Evolutionary conservation across 2,797 vertebrate species (phyloP), one percentile per base, ranked within the genome.

Genomic region (Sylvia borin): DNA sequence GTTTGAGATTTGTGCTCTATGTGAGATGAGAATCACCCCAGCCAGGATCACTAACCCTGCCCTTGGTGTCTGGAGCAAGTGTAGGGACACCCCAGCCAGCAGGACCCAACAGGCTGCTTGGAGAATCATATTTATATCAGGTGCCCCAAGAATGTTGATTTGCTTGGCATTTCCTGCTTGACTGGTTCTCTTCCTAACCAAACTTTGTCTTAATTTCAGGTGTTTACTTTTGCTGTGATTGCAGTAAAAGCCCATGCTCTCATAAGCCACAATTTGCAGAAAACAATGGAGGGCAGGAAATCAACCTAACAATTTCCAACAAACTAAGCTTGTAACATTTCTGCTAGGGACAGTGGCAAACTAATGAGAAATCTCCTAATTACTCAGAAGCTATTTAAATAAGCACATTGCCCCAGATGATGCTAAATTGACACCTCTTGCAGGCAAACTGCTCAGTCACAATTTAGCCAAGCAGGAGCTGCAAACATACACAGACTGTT

Each of bases 211-310:
- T 83, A 76, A 93, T 53, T 95, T 61, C 40, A 93, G 62, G 27
- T 85, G 91, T 96, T 96, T 95, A 92, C 58, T 93, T 95, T 85
- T 91, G 75, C 82, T 61, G 40, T 73, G 85, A 87, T 93, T 94
- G 61, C 75, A 85, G 77, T 68, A 90, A 95, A 92, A 96, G 29
- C 55, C 60, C 57, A 40, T 45, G 42, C 76, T 84, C 79, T 92
- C 79, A n/a, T 55, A 87, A 94, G 68, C 73, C 73, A 66, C 85
- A 91, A 92, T 85, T 81, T 93, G 34, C 82, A 94, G 82, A 83
- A 88, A 92, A 91, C 88, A 96, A 96, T 66, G 60, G 53, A 83
- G 62, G 47, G 72, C 68, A 85, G 80, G 90, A 92, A 95, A 95
- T 51, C 53, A 82, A n/a, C 78, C n/a, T 80, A 83, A 88, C 43